Percentiles rank a stretch among this genome's conserved stretches.
These are phyloP conservation scores for Rhabdomys dilectus DNA, from an alignment of 2,113 vertebrate genomes.

Conservation along the genomic window DNA sequence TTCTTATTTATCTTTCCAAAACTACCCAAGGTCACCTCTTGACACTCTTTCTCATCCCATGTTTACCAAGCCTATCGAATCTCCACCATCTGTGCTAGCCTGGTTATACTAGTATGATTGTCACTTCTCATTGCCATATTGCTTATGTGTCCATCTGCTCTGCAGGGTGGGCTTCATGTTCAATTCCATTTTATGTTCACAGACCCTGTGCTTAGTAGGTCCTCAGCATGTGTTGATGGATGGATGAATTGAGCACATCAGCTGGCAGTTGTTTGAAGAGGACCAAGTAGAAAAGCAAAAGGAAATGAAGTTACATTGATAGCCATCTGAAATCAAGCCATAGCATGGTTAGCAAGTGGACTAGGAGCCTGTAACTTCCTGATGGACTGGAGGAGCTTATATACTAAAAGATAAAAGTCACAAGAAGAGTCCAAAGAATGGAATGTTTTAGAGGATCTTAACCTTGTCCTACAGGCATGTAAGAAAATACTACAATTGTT, in stretches of 20 bases:
- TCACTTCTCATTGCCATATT: not conserved
- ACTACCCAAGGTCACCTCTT: conserved; percentile 59
- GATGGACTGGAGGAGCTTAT: not conserved
- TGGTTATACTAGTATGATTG: not conserved
- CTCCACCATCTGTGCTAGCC: not conserved
- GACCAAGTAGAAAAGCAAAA: not conserved
- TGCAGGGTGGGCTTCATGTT: not conserved
- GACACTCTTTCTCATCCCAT: not conserved
- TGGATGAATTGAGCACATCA: not conserved
- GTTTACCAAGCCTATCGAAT: not conserved
- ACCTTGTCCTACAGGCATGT: not conserved
- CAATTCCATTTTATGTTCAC: not conserved
- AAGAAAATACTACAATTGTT: not conserved
- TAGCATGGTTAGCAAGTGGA: not conserved
- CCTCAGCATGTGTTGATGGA: not conserved
- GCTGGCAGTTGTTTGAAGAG: not conserved
- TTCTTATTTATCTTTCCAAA: conserved; percentile 48
- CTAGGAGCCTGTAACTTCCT: not conserved
- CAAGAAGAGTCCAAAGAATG: not conserved
- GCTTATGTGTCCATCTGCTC: not conserved
- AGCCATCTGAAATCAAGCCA: not conserved
- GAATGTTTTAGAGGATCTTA: not conserved
- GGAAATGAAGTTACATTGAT: not conserved
- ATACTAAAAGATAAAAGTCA: not conserved
- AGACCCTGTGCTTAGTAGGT: conserved; percentile 15